Conservation (phyloP, 2,888 invertebrate species). For the Scelioninae gen. 1 region DNA sequence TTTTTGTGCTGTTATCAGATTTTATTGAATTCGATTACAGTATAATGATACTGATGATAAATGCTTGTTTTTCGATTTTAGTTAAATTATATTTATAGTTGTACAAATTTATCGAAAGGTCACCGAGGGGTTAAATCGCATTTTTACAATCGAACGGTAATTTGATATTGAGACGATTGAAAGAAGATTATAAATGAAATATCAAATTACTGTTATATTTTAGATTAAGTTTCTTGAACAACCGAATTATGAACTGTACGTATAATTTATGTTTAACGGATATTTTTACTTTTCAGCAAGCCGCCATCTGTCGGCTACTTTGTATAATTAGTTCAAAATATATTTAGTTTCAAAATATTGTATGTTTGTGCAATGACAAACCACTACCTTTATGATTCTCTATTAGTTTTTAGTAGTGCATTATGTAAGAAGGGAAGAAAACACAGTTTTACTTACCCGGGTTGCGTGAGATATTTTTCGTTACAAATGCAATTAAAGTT, state of each 20-base stretch:
- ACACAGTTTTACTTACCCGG: too few species aligned
- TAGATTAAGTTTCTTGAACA: not conserved
- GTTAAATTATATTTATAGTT: too few species aligned
- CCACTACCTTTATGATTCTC: too few species aligned
- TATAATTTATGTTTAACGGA: not conserved
- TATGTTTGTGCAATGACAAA: slow-evolving; percentile 34
- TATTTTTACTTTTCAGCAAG: not conserved
- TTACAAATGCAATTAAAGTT: too few species aligned
- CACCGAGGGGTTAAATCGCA: not conserved
- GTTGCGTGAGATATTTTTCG: too few species aligned
- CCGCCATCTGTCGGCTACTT: slow-evolving; percentile 11
- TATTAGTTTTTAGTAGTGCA: too few species aligned
- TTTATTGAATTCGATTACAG: too few species aligned
- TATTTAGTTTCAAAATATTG: slow-evolving; percentile 38
- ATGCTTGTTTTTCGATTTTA: too few species aligned
- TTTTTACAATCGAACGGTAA: not conserved
- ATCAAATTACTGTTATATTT: slow-evolving; percentile 1
- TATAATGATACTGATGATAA: too few species aligned
- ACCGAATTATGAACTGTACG: not conserved
- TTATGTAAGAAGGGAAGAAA: too few species aligned
- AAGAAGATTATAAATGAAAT: not conserved
- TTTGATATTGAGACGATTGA: not conserved
- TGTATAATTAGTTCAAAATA: slow-evolving; percentile 44
- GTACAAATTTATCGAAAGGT: too few species aligned
- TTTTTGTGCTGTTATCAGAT: not conserved